Base-by-base conservation (phyloP, 1,140 invertebrate genomes). In the Apis cerana region DNA sequence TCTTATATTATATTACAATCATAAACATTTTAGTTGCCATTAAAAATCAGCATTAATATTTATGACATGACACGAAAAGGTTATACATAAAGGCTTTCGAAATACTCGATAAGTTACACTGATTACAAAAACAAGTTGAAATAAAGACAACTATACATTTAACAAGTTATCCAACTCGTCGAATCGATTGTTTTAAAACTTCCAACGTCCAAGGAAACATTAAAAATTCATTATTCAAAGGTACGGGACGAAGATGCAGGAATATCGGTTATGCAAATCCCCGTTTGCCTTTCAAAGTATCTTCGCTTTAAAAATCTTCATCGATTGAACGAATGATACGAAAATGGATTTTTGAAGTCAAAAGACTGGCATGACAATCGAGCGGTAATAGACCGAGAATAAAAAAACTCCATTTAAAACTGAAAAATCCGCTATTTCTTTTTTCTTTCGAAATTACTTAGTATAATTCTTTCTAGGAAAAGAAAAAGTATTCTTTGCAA, bases 251-350 rank as follows among this genome's bases (percentile, higher is more conserved):
- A 75, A 52, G 74, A 81, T 74, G 33, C 21, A 43, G 56, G 64
- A 65, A 50, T 75, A 80, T 80, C 54, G 50, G 52, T 67, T 80
- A 80, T 80, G 74, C 19, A 82, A 76, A 82, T 76, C 33, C 43
- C 17, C 8, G 27, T 19, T 54, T 54, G 59, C 69, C 58, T 43
- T 62, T 54, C 27, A 13, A 52, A 17, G 64, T 48, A 8, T 1
- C 19, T 23, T 13, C 10, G 9, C 21, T 68, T 43, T 8, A 48
- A 64, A n/a, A 21, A 71, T 13, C 43, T 82, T 58, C 48, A 50
- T 59, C 21, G 15, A 56, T 21, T 27, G 15, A 69, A 23, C 54
- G 52, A 58, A 54, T 48, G 48, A 64, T 21, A 33, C 50, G 50
- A 77, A 82, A 65, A 19, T 50, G 43, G n/a, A 69, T 61, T 61